Evolutionary conservation across 2,113 vertebrate genomes (phyloP).

Genomic region (Fulica atra): DNA sequence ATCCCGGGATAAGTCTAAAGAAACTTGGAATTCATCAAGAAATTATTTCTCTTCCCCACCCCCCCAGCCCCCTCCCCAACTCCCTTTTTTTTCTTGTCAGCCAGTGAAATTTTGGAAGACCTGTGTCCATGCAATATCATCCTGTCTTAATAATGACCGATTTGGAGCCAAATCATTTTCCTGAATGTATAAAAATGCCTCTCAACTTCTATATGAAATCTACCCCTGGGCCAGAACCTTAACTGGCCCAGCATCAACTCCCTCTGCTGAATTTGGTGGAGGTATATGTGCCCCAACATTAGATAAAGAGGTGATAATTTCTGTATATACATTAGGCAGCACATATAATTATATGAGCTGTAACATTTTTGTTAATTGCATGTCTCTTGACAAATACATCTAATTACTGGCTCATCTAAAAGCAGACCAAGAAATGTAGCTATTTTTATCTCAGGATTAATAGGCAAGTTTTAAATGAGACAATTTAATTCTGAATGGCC

Average conservation of each 20-base stretch:
- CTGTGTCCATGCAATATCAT: not conserved
- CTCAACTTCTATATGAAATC: not conserved
- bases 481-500: not conserved
- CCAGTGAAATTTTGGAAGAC: not conserved
- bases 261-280: not conserved
- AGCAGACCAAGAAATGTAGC: not conserved
- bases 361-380: constrained; percentile 33
- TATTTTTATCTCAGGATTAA: constrained; percentile 30
- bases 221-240: not conserved
- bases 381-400: constrained; percentile 11
- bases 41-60: not conserved
- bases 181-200: not conserved
- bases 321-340: not conserved
- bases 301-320: not conserved
- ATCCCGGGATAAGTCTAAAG: not conserved
- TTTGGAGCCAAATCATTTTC: not conserved
- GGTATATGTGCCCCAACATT: not conserved
- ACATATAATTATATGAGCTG: not conserved
- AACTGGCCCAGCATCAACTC: not conserved
- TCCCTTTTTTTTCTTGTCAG: not conserved
- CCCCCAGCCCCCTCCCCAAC: too few relatives aligned
- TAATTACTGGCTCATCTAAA: constrained; percentile 12
- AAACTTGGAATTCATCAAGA: not conserved
- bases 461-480: not conserved
- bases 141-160: not conserved